A percentile compares a stretch with the other conserved stretches of the same genome.
Evolutionary conservation across 2,888 invertebrate species (phyloP).

Genomic region (Catocala sponsa): DNA sequence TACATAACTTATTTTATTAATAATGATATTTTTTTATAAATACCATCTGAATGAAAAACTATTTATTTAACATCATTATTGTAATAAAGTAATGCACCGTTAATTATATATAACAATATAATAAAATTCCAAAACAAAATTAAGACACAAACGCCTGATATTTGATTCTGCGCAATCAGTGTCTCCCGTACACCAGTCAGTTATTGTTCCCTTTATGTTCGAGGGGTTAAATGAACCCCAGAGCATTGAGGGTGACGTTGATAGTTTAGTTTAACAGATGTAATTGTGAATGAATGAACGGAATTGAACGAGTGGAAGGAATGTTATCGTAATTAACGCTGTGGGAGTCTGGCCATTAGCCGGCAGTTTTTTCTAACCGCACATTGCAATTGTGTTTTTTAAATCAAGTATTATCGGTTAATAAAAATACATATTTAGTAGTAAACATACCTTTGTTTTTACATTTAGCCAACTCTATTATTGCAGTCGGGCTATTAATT

Average conservation of each 20-base stretch:
- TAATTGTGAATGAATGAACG: conserved; percentile 81
- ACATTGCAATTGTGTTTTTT: conserved; percentile 22
- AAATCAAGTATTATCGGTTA: neutral
- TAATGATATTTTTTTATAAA: neutral
- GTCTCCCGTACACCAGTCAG: conserved; percentile 35
- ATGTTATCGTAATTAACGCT: conserved; percentile 67
- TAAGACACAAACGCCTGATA: conserved; percentile 46
- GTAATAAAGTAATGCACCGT: conserved; percentile 22
- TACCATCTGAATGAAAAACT: neutral
- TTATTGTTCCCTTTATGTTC: conserved; percentile 49
- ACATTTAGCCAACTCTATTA: too few relatives aligned
- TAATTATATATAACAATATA: conserved; percentile 9
- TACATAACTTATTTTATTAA: too few relatives aligned
- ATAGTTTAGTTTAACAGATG: conserved; percentile 62
- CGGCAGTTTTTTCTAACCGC: conserved; percentile 35
- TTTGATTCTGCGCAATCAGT: conserved; percentile 51
- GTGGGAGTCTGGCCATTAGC: conserved; percentile 56
- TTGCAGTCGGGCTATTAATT: too few relatives aligned
- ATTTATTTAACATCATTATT: conserved; percentile 21
- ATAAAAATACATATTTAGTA: conserved; percentile 2
- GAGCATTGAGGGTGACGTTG: conserved; percentile 39
- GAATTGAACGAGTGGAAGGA: conserved; percentile 65
- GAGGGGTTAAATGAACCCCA: conserved; percentile 56
- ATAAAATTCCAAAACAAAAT: conserved; percentile 25
- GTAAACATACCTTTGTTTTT: neutral